These are phyloP conservation scores for Synergus umbraculus DNA, from an alignment of 2,888 invertebrate species.

Conservation along the genomic window DNA sequence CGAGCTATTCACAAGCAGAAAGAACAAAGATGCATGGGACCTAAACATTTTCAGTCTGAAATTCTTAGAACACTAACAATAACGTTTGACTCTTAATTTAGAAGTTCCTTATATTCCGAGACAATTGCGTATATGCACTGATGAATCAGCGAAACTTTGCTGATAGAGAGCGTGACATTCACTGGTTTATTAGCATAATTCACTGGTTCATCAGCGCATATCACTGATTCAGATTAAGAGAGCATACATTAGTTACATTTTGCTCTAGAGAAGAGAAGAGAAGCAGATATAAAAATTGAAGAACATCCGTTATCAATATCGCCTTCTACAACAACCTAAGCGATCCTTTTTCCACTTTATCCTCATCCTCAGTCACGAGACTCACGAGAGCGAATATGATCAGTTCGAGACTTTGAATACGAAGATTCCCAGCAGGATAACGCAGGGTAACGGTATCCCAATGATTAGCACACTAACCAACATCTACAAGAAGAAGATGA, in stretches of 20 bases:
- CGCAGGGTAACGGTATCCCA: conserved; percentile 14
- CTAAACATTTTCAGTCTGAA: no score
- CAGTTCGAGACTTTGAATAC: conserved; percentile 8
- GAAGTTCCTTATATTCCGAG: no score
- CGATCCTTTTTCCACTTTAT: neutral
- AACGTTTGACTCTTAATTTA: no score
- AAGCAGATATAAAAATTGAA: neutral
- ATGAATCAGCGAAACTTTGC: no score
- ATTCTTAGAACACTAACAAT: no score
- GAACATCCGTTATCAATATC: neutral
- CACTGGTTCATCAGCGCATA: no score
- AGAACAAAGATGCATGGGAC: neutral
- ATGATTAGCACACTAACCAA: conserved; percentile 36
- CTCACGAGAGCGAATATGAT: neutral
- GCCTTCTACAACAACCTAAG: neutral
- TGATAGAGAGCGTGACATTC: no score
- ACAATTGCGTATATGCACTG: no score
- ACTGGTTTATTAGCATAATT: no score
- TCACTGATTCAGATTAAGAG: no score
- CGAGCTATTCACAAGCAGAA: neutral
- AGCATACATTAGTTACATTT: no score
- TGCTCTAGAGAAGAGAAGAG: no score
- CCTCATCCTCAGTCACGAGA: neutral
- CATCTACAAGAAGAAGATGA: conserved; percentile 20
- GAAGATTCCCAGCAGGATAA: conserved; percentile 25